Conservation (phyloP, 2,113 vertebrate species). For the Odobenus rosmarus region DNA sequence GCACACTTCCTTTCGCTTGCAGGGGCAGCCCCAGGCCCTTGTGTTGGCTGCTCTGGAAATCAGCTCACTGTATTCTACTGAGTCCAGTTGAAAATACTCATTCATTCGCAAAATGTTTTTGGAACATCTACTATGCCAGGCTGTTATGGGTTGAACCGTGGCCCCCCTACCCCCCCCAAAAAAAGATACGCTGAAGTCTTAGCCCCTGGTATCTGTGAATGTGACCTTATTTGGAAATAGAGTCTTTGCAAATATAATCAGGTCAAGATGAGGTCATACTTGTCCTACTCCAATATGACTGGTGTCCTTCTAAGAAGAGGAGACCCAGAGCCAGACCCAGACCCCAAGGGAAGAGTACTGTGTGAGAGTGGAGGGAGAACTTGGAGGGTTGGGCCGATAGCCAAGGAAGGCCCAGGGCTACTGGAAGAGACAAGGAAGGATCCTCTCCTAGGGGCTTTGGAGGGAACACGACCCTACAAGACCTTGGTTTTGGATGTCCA, state of each 20-base stretch:
- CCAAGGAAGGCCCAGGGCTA: neutral
- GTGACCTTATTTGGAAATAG: neutral
- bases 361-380: neutral
- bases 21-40: neutral
- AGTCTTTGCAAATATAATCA: constrained; percentile 12
- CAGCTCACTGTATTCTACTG: neutral
- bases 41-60: neutral
- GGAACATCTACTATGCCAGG: neutral
- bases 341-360: neutral
- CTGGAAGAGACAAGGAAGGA: neutral
- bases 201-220: neutral
- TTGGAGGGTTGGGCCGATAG: neutral
- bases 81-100: constrained; percentile 3
- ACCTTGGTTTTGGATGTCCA: neutral
- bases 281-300: neutral
- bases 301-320: neutral
- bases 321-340: neutral
- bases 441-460: neutral
- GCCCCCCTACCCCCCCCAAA: neutral
- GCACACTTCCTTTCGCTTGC: neutral
- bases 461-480: neutral
- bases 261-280: neutral
- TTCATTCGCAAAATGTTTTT: neutral
- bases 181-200: neutral
- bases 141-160: neutral